Evolutionary conservation across 2,113 vertebrate genomes (phyloP).

Genomic region (Pitta sordida): DNA sequence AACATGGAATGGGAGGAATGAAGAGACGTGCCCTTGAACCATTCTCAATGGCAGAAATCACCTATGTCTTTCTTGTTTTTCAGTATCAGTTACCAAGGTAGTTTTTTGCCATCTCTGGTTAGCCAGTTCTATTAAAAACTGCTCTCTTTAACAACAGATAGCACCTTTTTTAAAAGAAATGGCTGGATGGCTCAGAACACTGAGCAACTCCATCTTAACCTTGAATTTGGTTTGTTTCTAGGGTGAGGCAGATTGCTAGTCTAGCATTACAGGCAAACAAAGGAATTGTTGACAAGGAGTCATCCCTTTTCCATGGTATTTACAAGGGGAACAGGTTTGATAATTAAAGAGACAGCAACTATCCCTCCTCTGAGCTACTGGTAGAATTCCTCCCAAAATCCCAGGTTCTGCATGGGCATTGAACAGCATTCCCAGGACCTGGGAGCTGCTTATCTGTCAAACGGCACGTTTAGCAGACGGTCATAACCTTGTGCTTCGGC

Average conservation of each 20-base stretch:
- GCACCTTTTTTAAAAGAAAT: background rate
- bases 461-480: background rate
- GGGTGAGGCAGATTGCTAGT: background rate
- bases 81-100: background rate
- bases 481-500: background rate
- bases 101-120: background rate
- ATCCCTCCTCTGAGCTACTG: background rate
- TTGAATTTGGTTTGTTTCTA: background rate
- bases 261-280: background rate
- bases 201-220: background rate
- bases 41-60: background rate
- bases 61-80: background rate
- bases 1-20: background rate
- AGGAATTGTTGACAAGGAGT: background rate
- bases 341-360: background rate
- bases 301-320: background rate
- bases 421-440: background rate
- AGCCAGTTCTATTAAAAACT: background rate
- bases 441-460: background rate
- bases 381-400: background rate
- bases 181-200: background rate
- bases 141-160: background rate
- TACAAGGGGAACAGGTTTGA: background rate
- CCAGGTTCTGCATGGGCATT: background rate
- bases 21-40: background rate